Percentiles rank a stretch among this genome's conserved stretches.
Conservation (phyloP, 2,888 invertebrate species). For the Stictocephala bisonia region DNA sequence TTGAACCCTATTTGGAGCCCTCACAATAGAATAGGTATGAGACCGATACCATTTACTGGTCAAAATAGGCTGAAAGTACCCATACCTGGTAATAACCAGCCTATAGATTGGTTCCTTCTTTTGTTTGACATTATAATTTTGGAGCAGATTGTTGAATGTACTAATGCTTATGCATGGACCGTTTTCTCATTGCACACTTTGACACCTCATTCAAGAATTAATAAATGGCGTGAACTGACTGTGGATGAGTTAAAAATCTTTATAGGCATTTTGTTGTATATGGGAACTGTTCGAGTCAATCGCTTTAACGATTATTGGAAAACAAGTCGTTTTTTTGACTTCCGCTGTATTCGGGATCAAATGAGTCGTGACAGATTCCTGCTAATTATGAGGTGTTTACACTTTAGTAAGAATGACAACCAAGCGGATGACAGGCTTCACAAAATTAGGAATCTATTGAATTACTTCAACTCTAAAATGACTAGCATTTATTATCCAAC, state of each 20-base stretch:
- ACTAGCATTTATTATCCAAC: too few species aligned
- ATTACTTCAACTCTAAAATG: too few species aligned
- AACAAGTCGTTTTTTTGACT: background rate
- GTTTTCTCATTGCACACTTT: background rate
- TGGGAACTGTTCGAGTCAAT: background rate
- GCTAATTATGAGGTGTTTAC: background rate
- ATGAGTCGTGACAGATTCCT: background rate
- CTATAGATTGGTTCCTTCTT: constrained; percentile 12
- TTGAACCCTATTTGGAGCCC: background rate
- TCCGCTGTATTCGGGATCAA: background rate
- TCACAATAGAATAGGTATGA: background rate
- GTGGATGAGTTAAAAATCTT: background rate
- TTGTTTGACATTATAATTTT: background rate
- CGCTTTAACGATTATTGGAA: constrained; percentile 3
- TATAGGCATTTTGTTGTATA: background rate
- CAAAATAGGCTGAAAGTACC: constrained; percentile 20
- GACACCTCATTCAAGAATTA: background rate
- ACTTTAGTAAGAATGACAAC: background rate
- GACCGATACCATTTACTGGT: background rate
- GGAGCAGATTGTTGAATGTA: background rate
- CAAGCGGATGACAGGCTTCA: too few species aligned
- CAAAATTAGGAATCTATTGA: too few species aligned
- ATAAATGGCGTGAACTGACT: constrained; percentile 1
- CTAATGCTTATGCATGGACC: background rate
- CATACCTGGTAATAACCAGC: background rate